phyloP scores from a whole-genome alignment of 2,888 invertebrate species.

The Thelaira solivaga region DNA sequence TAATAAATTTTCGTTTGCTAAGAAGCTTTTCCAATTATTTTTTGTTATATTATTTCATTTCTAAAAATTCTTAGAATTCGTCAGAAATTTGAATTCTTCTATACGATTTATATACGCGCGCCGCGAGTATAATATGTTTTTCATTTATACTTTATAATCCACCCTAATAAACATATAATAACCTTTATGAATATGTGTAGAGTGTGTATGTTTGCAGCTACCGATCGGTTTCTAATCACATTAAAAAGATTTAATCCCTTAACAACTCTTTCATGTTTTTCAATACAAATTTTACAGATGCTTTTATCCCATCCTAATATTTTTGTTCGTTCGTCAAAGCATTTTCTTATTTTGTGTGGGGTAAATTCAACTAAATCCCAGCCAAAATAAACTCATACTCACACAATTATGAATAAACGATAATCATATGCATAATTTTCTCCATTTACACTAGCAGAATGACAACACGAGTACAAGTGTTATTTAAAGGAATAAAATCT shows the following conservation, averaged over 20 bases:
- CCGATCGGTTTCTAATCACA: slow-evolving; percentile 56
- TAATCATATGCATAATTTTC: slow-evolving; percentile 54
- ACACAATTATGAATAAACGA: slow-evolving; percentile 38
- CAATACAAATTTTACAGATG: slow-evolving; percentile 23
- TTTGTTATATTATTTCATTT: no score
- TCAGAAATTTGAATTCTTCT: no score
- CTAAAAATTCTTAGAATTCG: no score
- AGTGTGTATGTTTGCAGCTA: neutral
- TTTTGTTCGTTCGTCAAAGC: neutral
- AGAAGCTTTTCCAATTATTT: no score
- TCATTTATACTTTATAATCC: no score
- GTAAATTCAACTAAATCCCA: slow-evolving; percentile 3
- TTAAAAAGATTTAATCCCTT: slow-evolving; percentile 57
- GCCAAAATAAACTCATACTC: neutral
- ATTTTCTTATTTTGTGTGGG: neutral
- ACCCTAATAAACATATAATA: no score
- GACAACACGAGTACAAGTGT: neutral
- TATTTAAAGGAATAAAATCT: slow-evolving; percentile 11
- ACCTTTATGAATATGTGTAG: neutral
- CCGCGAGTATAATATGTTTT: no score
- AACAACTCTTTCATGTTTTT: slow-evolving; percentile 49
- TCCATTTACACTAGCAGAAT: neutral
- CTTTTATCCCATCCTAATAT: slow-evolving; percentile 35
- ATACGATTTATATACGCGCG: no score
- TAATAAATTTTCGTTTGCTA: no score